Conservation (phyloP, 1,140 invertebrate species). For the Colletes latitarsis region DNA sequence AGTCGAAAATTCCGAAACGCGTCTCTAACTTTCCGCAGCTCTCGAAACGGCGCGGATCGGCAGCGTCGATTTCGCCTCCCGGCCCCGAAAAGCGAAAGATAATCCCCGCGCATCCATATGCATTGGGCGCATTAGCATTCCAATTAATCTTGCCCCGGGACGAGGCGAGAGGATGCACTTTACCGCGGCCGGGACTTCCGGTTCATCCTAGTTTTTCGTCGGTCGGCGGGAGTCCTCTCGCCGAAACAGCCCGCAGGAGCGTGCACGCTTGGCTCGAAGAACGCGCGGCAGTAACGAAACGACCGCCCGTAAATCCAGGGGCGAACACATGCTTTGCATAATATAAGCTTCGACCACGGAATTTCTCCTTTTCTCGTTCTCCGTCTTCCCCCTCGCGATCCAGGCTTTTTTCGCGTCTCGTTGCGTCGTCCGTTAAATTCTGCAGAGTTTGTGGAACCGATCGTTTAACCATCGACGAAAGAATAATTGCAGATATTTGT, state of each 20-base stretch:
- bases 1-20: conserved; percentile 16
- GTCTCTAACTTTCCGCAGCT: conserved; percentile 18
- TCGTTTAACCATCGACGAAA: too few species aligned
- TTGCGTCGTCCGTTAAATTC: too few species aligned
- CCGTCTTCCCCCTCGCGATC: too few species aligned
- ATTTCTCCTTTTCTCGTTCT: conserved; percentile 42
- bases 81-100: conserved; percentile 8
- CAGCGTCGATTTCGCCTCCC: background rate
- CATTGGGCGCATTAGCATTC: conserved; percentile 44
- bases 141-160: conserved; percentile 46
- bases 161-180: conserved; percentile 26
- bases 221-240: background rate
- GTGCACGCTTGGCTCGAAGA: conserved; percentile 36
- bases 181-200: conserved; percentile 11
- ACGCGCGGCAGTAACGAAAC: conserved; percentile 72
- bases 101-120: conserved; percentile 46
- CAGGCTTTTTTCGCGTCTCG: too few species aligned
- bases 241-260: conserved; percentile 64
- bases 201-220: conserved; percentile 49
- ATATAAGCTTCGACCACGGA: conserved; percentile 75
- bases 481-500: too few species aligned
- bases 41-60: background rate
- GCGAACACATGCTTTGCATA: conserved; percentile 80
- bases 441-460: too few species aligned
- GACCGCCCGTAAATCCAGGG: conserved; percentile 76